Percentiles rank a stretch among this genome's conserved stretches.
phyloP scores from a whole-genome alignment of 2,888 invertebrate genomes.

The Bellardia pandia region DNA sequence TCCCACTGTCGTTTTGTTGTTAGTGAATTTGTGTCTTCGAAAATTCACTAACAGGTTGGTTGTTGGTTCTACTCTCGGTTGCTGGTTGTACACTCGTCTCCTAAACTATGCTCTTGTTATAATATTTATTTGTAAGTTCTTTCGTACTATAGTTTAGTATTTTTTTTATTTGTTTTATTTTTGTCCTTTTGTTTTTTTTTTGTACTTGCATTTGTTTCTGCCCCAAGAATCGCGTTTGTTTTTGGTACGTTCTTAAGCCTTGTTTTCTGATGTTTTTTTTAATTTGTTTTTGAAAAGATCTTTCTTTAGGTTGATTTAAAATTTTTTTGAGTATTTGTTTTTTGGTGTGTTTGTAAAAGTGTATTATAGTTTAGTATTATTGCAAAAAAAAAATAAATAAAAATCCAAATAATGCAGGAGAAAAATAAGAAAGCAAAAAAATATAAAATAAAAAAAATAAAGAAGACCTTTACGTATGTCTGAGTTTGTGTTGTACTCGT shows the following conservation, averaged over 20 bases:
- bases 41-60: conserved; percentile 65
- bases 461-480: conserved; percentile 50
- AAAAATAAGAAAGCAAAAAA: conserved; percentile 20
- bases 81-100: conserved; percentile 22
- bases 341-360: not conserved
- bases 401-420: conserved; percentile 50
- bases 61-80: conserved; percentile 22
- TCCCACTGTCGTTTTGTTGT: conserved; percentile 39
- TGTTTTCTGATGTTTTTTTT: not conserved
- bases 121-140: conserved; percentile 48
- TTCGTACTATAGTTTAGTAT: conserved; percentile 59
- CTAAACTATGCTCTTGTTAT: conserved; percentile 54
- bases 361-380: conserved; percentile 20
- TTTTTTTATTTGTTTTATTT: conserved; percentile 48
- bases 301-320: conserved; percentile 16
- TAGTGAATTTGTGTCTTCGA: conserved; percentile 40
- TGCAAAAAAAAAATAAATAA: conserved; percentile 29
- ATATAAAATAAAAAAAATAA: conserved; percentile 16
- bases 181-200: conserved; percentile 36
- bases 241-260: conserved; percentile 26
- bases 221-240: conserved; percentile 59
- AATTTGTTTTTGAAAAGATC: not conserved
- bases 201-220: conserved; percentile 40
- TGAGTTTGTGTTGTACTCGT: conserved; percentile 21
- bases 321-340: conserved; percentile 27